These are phyloP conservation scores for Microcebus ravelobensis DNA, from an alignment of 2,113 vertebrate species.

Conservation along the genomic window DNA sequence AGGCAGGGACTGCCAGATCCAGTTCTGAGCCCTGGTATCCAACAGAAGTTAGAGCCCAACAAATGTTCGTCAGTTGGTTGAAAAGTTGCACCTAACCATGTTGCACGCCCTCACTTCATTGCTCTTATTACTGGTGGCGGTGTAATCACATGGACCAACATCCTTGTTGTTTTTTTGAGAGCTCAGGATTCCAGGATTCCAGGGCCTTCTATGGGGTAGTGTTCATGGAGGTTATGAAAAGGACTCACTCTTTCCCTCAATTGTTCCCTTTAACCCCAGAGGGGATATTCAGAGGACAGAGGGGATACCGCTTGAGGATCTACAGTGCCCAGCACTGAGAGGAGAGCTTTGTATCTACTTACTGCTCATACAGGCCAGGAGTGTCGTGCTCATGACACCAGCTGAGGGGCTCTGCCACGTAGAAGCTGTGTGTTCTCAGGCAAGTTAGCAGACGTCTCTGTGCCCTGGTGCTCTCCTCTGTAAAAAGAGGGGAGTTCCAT, in stretches of 20 bases:
- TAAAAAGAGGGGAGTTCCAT: background rate
- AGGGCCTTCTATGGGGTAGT: background rate
- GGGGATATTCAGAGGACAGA: background rate
- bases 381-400: background rate
- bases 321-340: too few relatives aligned
- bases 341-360: background rate
- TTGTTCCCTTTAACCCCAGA: background rate
- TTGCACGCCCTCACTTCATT: accelerated
- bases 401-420: background rate
- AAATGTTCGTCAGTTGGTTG: background rate
- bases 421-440: background rate
- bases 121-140: accelerated
- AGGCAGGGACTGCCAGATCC: background rate
- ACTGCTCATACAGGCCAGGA: background rate
- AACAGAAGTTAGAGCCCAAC: background rate
- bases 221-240: background rate
- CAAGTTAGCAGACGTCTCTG: background rate
- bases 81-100: background rate
- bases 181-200: background rate
- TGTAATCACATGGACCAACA: background rate
- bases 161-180: background rate
- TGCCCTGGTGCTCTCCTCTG: background rate
- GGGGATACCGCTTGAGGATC: background rate
- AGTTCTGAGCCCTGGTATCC: background rate
- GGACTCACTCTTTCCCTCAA: background rate